phyloP scores from a whole-genome alignment of 1,140 invertebrate species.

The Anthonomus grandis region DNA sequence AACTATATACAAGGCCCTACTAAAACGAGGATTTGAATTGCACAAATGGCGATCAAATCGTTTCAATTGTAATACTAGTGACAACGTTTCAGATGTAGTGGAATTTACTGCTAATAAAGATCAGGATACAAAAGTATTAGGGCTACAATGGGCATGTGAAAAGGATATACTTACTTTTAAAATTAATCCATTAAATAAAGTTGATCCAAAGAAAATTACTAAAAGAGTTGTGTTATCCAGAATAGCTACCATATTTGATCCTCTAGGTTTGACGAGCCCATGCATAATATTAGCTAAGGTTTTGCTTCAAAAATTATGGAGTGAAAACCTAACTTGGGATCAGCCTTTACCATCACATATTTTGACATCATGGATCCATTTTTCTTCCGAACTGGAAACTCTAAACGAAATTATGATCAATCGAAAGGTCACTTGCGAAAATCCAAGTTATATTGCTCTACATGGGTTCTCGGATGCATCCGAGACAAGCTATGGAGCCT shows the following conservation, averaged over 20 bases:
- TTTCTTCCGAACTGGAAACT: neutral
- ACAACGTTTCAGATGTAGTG: conserved; percentile 45
- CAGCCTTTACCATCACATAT: conserved; percentile 35
- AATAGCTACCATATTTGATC: conserved; percentile 36
- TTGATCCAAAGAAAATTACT: conserved; percentile 1
- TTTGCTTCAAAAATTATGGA: conserved; percentile 43
- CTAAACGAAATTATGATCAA: neutral
- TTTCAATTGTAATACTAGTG: conserved; percentile 23
- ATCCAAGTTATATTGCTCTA: conserved; percentile 5
- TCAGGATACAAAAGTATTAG: conserved; percentile 47
- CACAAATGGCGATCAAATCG: conserved; percentile 38
- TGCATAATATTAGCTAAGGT: conserved; percentile 40
- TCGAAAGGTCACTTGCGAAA: conserved; percentile 1
- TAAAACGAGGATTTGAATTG: conserved; percentile 28
- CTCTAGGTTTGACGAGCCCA: conserved; percentile 36
- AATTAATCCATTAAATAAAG: conserved; percentile 33
- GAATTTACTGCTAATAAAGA: conserved; percentile 24
- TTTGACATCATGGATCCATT: conserved; percentile 6
- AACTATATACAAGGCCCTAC: conserved; percentile 25
- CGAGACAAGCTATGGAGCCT: conserved; percentile 28
- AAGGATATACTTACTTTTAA: conserved; percentile 40
- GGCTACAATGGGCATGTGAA: conserved; percentile 38
- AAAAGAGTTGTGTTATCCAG: conserved; percentile 30
- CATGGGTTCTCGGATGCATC: conserved; percentile 36
- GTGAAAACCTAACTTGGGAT: conserved; percentile 41